Conservation (phyloP, 2,888 invertebrate species). For the Temnothorax rugatulus region DNA sequence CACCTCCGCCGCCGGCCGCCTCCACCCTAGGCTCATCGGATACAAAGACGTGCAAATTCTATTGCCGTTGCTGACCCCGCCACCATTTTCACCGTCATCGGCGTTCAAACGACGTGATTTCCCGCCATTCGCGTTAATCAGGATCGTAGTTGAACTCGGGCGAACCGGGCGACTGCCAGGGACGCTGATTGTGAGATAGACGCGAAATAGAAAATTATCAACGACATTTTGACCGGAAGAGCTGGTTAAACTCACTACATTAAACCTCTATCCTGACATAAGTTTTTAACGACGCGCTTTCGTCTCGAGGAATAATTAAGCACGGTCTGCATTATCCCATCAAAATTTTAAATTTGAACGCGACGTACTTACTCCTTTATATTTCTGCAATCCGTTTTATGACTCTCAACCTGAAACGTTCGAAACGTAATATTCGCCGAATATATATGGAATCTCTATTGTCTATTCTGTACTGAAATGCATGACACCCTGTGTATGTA, state of each 20-base stretch:
- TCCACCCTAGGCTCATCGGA: background rate
- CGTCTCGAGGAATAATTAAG: background rate
- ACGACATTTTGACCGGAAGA: background rate
- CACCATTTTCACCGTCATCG: background rate
- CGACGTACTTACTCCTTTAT: background rate
- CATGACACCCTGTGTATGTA: too few relatives aligned
- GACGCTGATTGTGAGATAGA: background rate
- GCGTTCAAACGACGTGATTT: background rate
- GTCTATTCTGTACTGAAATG: background rate
- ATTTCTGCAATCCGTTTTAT: background rate
- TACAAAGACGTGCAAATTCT: constrained; percentile 20
- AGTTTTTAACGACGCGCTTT: background rate
- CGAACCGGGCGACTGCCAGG: background rate
- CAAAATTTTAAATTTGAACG: background rate
- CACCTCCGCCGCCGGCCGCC: background rate
- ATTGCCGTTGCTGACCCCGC: background rate
- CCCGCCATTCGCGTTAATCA: background rate
- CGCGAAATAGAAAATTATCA: background rate
- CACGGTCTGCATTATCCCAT: background rate
- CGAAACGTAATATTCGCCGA: background rate
- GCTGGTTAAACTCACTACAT: background rate
- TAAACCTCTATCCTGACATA: background rate
- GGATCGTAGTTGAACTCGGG: background rate
- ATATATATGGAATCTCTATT: background rate
- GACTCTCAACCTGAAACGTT: background rate